Percentiles rank a stretch among this genome's conserved stretches.
Conservation (phyloP, 2,113 vertebrate species). For the Gnathochromis pfefferi region DNA sequence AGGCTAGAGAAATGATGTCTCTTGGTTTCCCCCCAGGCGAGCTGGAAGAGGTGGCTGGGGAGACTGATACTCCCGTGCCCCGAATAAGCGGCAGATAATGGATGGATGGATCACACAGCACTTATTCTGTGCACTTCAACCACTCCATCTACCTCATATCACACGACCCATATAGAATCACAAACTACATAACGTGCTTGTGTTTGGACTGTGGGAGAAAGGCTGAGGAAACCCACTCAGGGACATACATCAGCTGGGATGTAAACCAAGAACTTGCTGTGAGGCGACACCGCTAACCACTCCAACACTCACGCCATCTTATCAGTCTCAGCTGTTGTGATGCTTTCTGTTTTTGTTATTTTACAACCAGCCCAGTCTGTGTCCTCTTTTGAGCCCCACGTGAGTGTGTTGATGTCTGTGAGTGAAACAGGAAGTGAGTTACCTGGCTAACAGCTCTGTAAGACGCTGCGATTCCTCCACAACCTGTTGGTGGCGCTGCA, state of each 20-base stretch:
- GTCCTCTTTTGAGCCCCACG: neutral
- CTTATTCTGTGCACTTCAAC: neutral
- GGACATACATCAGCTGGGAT: neutral
- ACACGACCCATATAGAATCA: neutral
- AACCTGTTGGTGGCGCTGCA: conserved; percentile 72
- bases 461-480: conserved; percentile 78
- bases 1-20: neutral
- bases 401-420: neutral
- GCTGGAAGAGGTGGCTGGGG: neutral
- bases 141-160: neutral
- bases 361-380: neutral
- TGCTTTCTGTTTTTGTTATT: neutral
- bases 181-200: neutral
- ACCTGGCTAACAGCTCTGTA: conserved; percentile 77
- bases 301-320: neutral
- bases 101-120: neutral
- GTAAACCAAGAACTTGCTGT: neutral
- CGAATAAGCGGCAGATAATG: neutral
- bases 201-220: neutral
- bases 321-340: neutral
- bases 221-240: neutral
- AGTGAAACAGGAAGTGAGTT: neutral
- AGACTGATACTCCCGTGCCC: neutral
- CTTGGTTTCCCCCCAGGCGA: rapidly evolving
- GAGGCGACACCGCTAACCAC: neutral